phyloP scores from a whole-genome alignment of 2,113 vertebrate species.

The Oncorhynchus mykiss region DNA sequence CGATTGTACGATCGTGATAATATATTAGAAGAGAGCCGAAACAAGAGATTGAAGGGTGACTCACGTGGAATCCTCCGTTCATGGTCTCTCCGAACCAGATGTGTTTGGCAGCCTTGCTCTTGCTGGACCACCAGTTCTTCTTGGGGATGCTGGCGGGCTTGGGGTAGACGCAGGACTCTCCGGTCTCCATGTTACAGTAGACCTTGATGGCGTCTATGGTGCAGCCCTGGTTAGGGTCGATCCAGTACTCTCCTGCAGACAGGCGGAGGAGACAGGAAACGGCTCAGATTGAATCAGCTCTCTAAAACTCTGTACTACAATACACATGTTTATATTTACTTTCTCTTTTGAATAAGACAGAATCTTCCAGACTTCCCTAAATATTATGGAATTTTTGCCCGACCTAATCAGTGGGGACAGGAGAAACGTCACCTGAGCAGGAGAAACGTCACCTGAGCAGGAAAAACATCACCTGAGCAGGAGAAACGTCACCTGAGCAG shows the following conservation, averaged over 20 bases:
- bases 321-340: no score
- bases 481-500: no score
- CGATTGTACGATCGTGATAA: no score
- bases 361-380: no score
- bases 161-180: slow-evolving; percentile 89
- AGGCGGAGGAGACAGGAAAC: not conserved
- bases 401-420: no score
- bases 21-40: not conserved
- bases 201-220: slow-evolving; percentile 95
- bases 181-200: slow-evolving; percentile 97
- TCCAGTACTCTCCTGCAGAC: slow-evolving; percentile 91
- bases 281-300: not conserved
- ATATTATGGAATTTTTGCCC: no score
- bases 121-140: slow-evolving; percentile 98
- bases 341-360: no score
- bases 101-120: slow-evolving; percentile 89
- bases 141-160: slow-evolving; percentile 83
- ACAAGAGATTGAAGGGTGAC: slow-evolving; percentile 32
- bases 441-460: no score
- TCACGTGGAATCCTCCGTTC: slow-evolving; percentile 92
- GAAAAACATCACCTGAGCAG: no score
- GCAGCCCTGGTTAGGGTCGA: slow-evolving; percentile 97
- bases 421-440: no score
- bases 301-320: no score
- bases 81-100: slow-evolving; percentile 94